Conservation (phyloP, 1,140 invertebrate genomes). For the Frieseomelitta varia region DNA sequence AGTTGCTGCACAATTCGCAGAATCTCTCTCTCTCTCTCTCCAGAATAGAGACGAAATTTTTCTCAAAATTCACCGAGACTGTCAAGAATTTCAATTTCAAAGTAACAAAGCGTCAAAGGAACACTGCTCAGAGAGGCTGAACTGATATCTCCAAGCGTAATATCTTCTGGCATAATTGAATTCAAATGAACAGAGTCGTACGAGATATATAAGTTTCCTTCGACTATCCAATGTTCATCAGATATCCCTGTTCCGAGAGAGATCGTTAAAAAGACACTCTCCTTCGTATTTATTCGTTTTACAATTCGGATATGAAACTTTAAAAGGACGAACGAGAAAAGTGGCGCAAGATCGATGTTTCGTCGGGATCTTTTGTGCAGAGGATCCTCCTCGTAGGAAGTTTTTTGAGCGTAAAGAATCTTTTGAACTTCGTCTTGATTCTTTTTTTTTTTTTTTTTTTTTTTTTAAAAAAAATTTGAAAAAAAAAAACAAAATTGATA, state of each 20-base stretch:
- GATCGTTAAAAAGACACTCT: neutral
- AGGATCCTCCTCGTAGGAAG: neutral
- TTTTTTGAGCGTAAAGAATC: neutral
- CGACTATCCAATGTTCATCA: neutral
- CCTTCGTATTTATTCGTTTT: neutral
- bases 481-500: too few relatives aligned
- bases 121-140: too few relatives aligned
- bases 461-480: too few relatives aligned
- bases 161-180: neutral
- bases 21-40: neutral
- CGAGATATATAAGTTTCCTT: neutral
- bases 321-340: neutral
- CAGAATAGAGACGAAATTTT: neutral
- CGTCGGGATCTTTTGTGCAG: neutral
- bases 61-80: neutral
- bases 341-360: neutral
- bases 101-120: neutral
- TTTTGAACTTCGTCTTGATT: neutral
- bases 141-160: neutral
- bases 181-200: neutral
- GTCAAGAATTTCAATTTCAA: constrained; percentile 6
- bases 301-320: neutral
- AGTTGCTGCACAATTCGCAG: neutral
- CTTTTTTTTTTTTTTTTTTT: too few relatives aligned
- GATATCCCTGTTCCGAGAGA: neutral